Base-by-base conservation (phyloP, 1,140 invertebrate species). In the Ectropis grisescens region DNA sequence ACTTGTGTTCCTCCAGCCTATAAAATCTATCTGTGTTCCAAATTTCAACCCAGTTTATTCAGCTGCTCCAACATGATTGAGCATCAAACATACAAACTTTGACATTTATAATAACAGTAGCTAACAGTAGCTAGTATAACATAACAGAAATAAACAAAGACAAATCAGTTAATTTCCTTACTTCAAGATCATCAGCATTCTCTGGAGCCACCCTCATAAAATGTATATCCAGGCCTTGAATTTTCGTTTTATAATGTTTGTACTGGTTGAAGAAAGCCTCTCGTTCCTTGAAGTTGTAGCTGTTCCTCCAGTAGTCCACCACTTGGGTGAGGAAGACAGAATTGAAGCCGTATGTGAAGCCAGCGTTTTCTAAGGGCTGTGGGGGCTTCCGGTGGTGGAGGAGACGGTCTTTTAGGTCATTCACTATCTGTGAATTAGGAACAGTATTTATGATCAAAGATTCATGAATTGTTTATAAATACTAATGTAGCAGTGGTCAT, bases 231-330 rank as follows among this genome's bases (percentile, higher is more conserved):
- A 83, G 26, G 3, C 84, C 90, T 76, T 85, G 91, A 53, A 93
- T 85, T 19, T 92, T 85, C 0, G 89, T 88, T 34, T 84, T 87
- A 62, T 85, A 95, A 41, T 94, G 92, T 1, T 88, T 85, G 50
- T 88, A 90, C 39, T 84, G 67, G 55, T 94, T 96, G 3, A 96
- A 61, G 33, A 79, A 86, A 1, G 66, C 57, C 67, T 94, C 89
- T 16, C 91, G 82, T 43, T 88, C 70, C 33, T 66, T 79, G 88
- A 93, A 96, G 28, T 81, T 65, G 65, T 93, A 96, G 14, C 87
- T 84, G 13, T 86, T 88, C 11, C 82, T 65, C 93, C 92, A 91
- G 65, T 91, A 90, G 32, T 90, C 79, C 3, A 92, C 50, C 2
- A 95, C 78, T 45, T 85, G 79, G 7, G 83, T 76, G 5, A 95